Evolutionary conservation across 2,797 vertebrate species (phyloP), one percentile per base, ranked within the genome.

Genomic region (Nyctalus aviator): DNA sequence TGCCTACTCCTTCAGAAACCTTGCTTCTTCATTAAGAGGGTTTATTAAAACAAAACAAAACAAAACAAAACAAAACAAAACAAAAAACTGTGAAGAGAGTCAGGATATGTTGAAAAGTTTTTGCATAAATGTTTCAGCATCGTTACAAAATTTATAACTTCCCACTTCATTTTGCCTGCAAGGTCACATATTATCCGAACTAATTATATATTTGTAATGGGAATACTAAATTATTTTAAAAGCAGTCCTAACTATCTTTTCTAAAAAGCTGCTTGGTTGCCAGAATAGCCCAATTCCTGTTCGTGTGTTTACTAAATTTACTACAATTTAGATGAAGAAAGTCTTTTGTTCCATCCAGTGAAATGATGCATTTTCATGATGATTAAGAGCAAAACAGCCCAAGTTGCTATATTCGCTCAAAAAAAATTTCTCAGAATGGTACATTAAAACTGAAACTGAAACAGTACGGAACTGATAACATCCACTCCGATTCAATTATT

Each of bases 401-500:
- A 77, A 73, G 50, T 91, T 90, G 75, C 91, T 96, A 91, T 90
- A 85, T 94, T 88, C 59, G 94, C 88, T 93, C 84, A 88, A 83
- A 95, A 81, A 81, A 91, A 90, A 71, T 59, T 97, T 96, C 95
- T 97, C 94, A 96, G 96, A 97, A 96, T 78, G 30, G 0, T 37
- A n/a, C 81, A 88, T 92, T 94, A 86, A 97, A 96, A 96, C 53
- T 57, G 94, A 97, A 97, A 97, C 96, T 59, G 96, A 95, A 95
- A 96, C 83, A 14, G 79, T 23, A 86, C 1, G 2, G 68, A 92
- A 83, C 79, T 86, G 95, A 84, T 59, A 86, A 91, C 79, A 85
- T 95, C 35, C 82, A 94, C 84, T 90, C 64, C 73, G 44, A 94
- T 81, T 93, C 82, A 85, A 77, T 90, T 95, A 82, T 85, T 83